Evolutionary conservation across 2,113 vertebrate genomes (phyloP).

Genomic region (Psammodynastes pulverulentus): DNA sequence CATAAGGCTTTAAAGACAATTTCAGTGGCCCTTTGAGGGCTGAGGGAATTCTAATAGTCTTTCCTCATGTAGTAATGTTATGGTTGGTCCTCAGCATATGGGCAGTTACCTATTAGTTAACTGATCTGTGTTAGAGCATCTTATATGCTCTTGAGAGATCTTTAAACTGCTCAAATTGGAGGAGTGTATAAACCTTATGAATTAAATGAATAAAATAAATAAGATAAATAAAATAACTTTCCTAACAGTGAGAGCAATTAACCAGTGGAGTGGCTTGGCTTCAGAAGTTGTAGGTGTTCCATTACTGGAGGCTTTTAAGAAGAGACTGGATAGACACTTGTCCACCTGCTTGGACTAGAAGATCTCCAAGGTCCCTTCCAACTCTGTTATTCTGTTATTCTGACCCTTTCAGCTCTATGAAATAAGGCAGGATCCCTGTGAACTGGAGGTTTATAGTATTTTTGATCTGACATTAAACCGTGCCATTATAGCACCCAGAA

Average conservation of each 20-base stretch:
- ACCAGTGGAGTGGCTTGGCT: not conserved
- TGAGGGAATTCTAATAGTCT: not conserved
- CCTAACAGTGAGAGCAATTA: not conserved
- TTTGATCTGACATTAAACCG: not conserved
- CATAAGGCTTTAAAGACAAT: not conserved
- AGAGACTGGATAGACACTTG: not conserved
- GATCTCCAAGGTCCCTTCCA: not conserved
- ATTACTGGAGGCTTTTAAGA: too few species aligned
- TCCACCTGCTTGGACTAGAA: not conserved
- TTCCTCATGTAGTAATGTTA: not conserved
- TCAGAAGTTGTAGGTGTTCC: not conserved
- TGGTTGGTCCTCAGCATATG: not conserved
- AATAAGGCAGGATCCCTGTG: not conserved
- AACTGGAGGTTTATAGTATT: not conserved
- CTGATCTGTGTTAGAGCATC: not conserved
- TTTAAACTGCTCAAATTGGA: not conserved
- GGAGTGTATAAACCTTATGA: not conserved
- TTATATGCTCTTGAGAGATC: not conserved
- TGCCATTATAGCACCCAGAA: not conserved
- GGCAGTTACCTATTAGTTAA: not conserved
- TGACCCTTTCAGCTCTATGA: not conserved
- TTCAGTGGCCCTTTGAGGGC: not conserved
- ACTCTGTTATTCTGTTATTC: not conserved
- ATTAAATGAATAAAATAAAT: not conserved
- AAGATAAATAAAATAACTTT: not conserved